These are phyloP conservation scores for Nannobrachium achirus DNA, from an alignment of 2,113 vertebrate genomes.

Conservation along the genomic window DNA sequence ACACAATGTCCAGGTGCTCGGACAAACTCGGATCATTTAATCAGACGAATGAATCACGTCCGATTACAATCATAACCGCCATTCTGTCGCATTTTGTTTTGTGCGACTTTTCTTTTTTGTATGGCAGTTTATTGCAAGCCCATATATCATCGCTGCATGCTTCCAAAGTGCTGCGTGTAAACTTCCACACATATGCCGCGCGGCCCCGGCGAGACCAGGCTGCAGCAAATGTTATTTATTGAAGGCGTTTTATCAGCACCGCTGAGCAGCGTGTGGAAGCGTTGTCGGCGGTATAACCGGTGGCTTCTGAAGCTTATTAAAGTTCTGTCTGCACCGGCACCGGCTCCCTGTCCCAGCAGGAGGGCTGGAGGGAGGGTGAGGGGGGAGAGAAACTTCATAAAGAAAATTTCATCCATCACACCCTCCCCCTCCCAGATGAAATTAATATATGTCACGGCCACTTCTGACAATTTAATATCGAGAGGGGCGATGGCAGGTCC, in stretches of 20 bases:
- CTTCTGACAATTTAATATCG: slow-evolving; percentile 83
- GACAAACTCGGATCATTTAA: too few species aligned
- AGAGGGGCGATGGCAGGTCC: slow-evolving; percentile 59
- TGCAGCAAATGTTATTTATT: slow-evolving; percentile 78
- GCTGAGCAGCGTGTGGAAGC: slow-evolving; percentile 70
- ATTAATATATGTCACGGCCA: slow-evolving; percentile 85
- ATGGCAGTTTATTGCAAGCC: neutral
- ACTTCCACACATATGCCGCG: slow-evolving; percentile 23
- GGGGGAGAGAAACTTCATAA: slow-evolving; percentile 71
- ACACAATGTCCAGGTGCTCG: too few species aligned
- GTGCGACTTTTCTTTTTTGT: too few species aligned
- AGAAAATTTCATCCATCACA: slow-evolving; percentile 84
- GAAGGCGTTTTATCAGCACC: slow-evolving; percentile 79
- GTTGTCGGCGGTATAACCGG: slow-evolving; percentile 62
- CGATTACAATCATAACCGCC: too few species aligned
- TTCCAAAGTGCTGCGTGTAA: slow-evolving; percentile 34
- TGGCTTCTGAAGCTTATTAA: slow-evolving; percentile 82
- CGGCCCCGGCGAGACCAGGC: slow-evolving; percentile 52
- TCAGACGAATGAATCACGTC: too few species aligned
- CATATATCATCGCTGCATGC: slow-evolving; percentile 7
- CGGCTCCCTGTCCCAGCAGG: slow-evolving; percentile 72
- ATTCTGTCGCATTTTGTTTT: too few species aligned
- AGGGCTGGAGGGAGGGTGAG: slow-evolving; percentile 41
- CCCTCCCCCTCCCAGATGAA: slow-evolving; percentile 80
- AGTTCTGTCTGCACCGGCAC: slow-evolving; percentile 74